Percentiles rank a stretch among this genome's conserved stretches.
phyloP scores from a whole-genome alignment of 2,113 vertebrate genomes.

The Carollia perspicillata region DNA sequence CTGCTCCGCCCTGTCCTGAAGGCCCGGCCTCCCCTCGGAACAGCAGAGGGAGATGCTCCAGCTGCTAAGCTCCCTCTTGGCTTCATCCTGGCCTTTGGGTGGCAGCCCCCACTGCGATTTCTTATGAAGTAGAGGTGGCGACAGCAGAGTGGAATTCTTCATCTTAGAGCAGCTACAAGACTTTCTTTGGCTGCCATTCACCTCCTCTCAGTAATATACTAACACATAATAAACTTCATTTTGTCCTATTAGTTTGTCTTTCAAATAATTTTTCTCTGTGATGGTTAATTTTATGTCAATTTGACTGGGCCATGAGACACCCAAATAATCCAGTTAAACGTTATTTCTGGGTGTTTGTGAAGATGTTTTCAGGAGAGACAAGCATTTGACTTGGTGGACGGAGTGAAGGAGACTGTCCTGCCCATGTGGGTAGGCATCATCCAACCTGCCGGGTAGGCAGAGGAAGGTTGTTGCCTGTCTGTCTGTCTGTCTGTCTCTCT shows the following conservation, averaged over 20 bases:
- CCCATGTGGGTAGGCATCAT: not conserved
- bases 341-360: not conserved
- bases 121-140: not conserved
- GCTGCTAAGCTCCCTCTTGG: not conserved
- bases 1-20: not conserved
- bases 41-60: not conserved
- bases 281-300: not conserved
- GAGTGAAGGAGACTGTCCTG: not conserved
- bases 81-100: not conserved
- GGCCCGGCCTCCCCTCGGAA: not conserved
- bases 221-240: not conserved
- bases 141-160: not conserved
- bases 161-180: not conserved
- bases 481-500: too few relatives aligned
- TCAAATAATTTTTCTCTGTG: not conserved
- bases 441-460: not conserved
- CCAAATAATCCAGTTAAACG: not conserved
- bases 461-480: too few relatives aligned
- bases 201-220: not conserved
- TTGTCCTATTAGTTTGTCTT: not conserved
- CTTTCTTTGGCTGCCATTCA: not conserved
- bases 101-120: too few relatives aligned
- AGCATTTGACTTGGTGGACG: not conserved
- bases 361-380: not conserved
- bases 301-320: not conserved